Percentiles rank a stretch among this genome's conserved stretches.
Evolutionary conservation across 2,888 invertebrate genomes (phyloP).

Genomic region (Imbricaverruca yamaguchii): DNA sequence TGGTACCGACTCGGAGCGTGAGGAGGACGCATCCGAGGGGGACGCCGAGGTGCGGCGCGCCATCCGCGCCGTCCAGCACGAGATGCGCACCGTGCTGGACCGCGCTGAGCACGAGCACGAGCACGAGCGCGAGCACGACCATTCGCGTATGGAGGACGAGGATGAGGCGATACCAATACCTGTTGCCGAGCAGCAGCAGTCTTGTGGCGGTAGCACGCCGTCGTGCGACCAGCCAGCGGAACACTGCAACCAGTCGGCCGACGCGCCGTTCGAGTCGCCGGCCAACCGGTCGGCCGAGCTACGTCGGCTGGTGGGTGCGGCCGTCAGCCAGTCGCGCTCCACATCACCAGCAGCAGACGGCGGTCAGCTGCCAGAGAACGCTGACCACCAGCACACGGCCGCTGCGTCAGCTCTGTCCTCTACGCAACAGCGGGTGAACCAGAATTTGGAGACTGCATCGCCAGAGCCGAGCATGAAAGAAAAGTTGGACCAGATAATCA

Average conservation of each 20-base stretch:
- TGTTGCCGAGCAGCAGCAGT: background rate
- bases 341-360: background rate
- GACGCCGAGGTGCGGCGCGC: background rate
- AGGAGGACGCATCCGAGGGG: background rate
- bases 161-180: too few relatives aligned
- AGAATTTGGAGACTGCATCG: background rate
- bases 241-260: too few relatives aligned
- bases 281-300: background rate
- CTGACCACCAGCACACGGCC: background rate
- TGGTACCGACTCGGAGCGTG: background rate
- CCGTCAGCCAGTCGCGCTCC: background rate
- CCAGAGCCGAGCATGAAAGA: conserved; percentile 12
- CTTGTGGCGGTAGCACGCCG: background rate
- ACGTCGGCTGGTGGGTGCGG: background rate
- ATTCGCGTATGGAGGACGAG: too few relatives aligned
- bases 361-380: background rate
- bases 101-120: background rate
- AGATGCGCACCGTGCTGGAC: background rate
- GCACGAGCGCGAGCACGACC: background rate
- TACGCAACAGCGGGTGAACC: background rate
- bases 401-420: too few relatives aligned
- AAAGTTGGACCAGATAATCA: background rate
- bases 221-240: background rate
- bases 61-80: conserved; percentile 11
- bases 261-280: background rate